phyloP scores from a whole-genome alignment of 1,140 invertebrate species.

The Polypedilum pembai region DNA sequence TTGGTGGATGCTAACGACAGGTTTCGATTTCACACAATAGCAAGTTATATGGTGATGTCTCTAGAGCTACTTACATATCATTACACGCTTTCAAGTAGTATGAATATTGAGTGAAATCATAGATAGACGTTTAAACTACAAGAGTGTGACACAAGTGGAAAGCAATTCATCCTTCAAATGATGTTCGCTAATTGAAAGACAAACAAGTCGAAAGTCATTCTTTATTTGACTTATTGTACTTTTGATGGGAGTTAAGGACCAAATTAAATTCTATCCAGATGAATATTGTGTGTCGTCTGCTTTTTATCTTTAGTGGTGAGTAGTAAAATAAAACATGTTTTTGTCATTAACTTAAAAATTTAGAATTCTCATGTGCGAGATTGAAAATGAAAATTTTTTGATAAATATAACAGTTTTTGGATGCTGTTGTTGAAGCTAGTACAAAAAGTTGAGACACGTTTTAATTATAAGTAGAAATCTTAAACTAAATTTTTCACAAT shows the following conservation, averaged over 20 bases:
- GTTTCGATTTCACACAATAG: not conserved
- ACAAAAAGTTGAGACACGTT: not conserved
- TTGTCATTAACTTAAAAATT: not conserved
- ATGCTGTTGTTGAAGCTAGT: not conserved
- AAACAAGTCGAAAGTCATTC: not conserved
- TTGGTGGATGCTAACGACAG: not conserved
- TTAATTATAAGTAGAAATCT: not conserved
- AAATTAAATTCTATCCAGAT: conserved; percentile 26
- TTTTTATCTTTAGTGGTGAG: conserved; percentile 28
- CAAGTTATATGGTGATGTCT: not conserved
- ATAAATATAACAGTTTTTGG: not conserved
- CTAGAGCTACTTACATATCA: conserved; percentile 11
- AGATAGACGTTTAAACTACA: not conserved
- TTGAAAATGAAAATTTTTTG: not conserved
- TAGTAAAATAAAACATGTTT: not conserved
- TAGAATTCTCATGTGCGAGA: not conserved
- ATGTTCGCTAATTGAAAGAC: not conserved
- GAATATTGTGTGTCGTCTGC: conserved; percentile 26
- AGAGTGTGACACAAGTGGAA: not conserved
- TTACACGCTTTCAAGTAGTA: not conserved
- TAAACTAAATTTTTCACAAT: not conserved
- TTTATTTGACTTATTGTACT: not conserved
- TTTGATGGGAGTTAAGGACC: conserved; percentile 26
- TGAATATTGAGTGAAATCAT: not conserved
- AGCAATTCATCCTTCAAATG: not conserved